Base-by-base conservation (phyloP, 2,888 invertebrate genomes). In the Temnothorax unifasciatus region DNA sequence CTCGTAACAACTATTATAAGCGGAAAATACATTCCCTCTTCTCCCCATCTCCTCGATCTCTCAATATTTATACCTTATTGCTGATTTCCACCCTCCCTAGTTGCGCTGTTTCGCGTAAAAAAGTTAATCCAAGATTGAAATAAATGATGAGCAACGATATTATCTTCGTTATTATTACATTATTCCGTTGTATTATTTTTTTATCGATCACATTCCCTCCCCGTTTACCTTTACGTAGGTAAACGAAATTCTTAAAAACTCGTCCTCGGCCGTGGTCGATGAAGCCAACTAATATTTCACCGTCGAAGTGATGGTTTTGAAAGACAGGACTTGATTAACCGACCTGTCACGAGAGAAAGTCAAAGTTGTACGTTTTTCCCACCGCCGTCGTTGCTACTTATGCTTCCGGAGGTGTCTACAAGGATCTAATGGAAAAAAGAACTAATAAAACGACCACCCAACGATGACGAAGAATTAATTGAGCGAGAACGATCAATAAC, bases 261-360 rank as follows among this genome's bases (percentile, higher is more conserved):
- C 21, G 25, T 34, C 34, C 47, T 29, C 71, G 38, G 66, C 52
- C 29, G 34, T 71, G 59, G 74, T 59, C 79, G 79, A 74, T 74
- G 59, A 79, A 73, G 47, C 57, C 74, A 57, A 73, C 79, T 59
- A 79, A 71, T 79, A 79, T 79, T 79, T 79, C 75, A 73, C n/a
- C 79, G 57, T 71, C 74, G 44, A 73, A 47, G 59, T 59, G 74
- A 71, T 73, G 79, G 44, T 38, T 68, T 68, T 59, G 74, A 74
- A 79, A 79, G 59, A 59, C 57, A 34, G 38, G 79, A 59, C 79
- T 79, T 79, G 79, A 79, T 79, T 79, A 79, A 79, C 79, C 59
- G 79, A 79, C 59, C 79, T 79, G 79, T 73, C 79, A 73, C 44
- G 59, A 47, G 59, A 73, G 47, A 21, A 59, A 79, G 74, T 79